phyloP scores from a whole-genome alignment of 92 coral and sea anemone species.

The Actinostola sp. region DNA sequence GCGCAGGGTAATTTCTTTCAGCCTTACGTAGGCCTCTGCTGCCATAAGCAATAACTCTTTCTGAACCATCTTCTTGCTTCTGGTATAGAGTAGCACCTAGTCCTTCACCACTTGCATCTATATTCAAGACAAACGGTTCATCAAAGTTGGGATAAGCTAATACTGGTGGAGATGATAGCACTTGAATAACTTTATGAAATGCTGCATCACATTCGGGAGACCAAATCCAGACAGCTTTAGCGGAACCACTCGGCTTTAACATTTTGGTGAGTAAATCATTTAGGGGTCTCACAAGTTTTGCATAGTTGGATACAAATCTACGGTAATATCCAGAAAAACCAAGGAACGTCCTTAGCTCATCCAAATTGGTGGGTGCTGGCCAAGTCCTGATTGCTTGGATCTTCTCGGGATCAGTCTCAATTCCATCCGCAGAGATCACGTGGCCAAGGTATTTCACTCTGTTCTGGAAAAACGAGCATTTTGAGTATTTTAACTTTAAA shows the following conservation, averaged over 20 bases:
- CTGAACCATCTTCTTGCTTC: constrained; percentile 3
- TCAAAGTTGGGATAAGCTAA: constrained; percentile 40
- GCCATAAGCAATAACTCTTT: constrained; percentile 32
- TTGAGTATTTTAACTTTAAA: constrained; percentile 43
- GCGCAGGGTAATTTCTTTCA: constrained; percentile 26
- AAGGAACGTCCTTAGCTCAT: constrained; percentile 44
- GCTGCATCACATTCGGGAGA: constrained; percentile 32
- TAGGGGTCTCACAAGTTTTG: constrained; percentile 36
- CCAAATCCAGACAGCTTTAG: constrained; percentile 33
- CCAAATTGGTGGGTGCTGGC: constrained; percentile 32
- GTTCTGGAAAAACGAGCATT: constrained; percentile 45
- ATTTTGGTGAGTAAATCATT: constrained; percentile 11
- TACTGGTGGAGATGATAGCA: constrained; percentile 36
- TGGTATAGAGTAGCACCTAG: constrained; percentile 7
- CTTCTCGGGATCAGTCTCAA: constrained; percentile 45
- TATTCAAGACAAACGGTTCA: constrained; percentile 20
- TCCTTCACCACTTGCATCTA: constrained; percentile 57
- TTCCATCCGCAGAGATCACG: constrained; percentile 37
- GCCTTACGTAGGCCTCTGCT: constrained; percentile 35
- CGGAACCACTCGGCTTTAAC: not conserved
- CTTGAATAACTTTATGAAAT: constrained; percentile 27
- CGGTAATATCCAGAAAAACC: constrained; percentile 47
- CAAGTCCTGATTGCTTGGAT: constrained; percentile 21
- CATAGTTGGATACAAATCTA: constrained; percentile 27
- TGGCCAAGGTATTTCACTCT: constrained; percentile 50